These are phyloP conservation scores for Drosophila jambulina DNA, from an alignment of 1,140 invertebrate genomes.

Conservation along the genomic window DNA sequence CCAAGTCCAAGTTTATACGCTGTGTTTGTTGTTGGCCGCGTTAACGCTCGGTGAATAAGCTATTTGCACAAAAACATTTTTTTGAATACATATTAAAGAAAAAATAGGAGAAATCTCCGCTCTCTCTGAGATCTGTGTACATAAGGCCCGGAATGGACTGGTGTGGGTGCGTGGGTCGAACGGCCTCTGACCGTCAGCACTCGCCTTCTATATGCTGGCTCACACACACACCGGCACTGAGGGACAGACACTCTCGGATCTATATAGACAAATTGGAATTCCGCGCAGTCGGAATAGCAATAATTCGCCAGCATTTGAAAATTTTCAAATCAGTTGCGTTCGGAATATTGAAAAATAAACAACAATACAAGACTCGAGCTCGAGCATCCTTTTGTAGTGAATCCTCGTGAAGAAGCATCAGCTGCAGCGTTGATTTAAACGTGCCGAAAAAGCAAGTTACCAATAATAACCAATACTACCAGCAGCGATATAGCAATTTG, in stretches of 20 bases:
- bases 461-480: slow-evolving; percentile 18
- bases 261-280: slow-evolving; percentile 75
- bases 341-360: slow-evolving; percentile 85
- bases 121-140: slow-evolving; percentile 29
- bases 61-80: slow-evolving; percentile 74
- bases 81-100: slow-evolving; percentile 40
- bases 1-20: slow-evolving; percentile 81
- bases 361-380: slow-evolving; percentile 70
- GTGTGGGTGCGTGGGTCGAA: slow-evolving; percentile 71
- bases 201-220: slow-evolving; percentile 34
- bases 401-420: slow-evolving; percentile 67
- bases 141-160: slow-evolving; percentile 19
- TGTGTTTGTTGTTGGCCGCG: slow-evolving; percentile 32
- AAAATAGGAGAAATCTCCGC: slow-evolving; percentile 26
- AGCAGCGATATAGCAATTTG: slow-evolving; percentile 14
- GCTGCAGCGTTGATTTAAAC: slow-evolving; percentile 75
- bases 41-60: slow-evolving; percentile 69
- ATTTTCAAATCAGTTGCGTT: slow-evolving; percentile 85
- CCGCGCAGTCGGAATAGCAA: slow-evolving; percentile 78
- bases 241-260: slow-evolving; percentile 45
- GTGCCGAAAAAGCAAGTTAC: slow-evolving; percentile 75
- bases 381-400: slow-evolving; percentile 63
- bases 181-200: slow-evolving; percentile 80
- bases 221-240: not conserved
- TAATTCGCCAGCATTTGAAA: slow-evolving; percentile 83